phyloP scores from a whole-genome alignment of 2,888 invertebrate species.

The Panopea generosa region DNA sequence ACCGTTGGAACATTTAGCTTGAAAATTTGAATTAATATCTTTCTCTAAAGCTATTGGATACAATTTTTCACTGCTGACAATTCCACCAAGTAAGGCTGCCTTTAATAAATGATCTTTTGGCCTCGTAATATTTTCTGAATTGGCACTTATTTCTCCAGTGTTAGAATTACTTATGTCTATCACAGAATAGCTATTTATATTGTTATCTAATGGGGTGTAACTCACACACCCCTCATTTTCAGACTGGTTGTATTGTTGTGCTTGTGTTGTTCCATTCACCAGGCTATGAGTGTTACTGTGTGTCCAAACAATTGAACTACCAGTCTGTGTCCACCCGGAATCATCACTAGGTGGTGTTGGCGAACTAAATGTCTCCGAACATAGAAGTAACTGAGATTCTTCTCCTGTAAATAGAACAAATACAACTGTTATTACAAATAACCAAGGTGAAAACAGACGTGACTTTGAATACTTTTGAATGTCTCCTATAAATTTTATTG shows the following conservation, averaged over 20 bases:
- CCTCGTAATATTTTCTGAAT: not conserved
- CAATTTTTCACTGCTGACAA: slow-evolving; percentile 18
- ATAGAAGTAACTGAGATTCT: slow-evolving; percentile 63
- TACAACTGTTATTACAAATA: too few relatives aligned
- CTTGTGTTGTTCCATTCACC: not conserved
- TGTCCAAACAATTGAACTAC: slow-evolving; percentile 43
- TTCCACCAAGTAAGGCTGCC: slow-evolving; percentile 46
- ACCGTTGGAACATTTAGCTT: slow-evolving; percentile 54
- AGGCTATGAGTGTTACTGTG: slow-evolving; percentile 17
- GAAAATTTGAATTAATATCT: slow-evolving; percentile 58
- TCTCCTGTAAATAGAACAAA: slow-evolving; percentile 56
- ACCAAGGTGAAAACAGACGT: too few relatives aligned
- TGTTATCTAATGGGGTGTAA: not conserved
- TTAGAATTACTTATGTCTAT: too few relatives aligned
- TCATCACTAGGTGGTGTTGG: slow-evolving; percentile 62
- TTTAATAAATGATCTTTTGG: slow-evolving; percentile 45
- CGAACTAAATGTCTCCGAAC: slow-evolving; percentile 64
- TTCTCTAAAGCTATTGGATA: slow-evolving; percentile 25
- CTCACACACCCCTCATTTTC: not conserved
- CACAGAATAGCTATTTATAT: not conserved
- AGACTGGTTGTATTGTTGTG: not conserved
- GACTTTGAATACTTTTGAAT: too few relatives aligned
- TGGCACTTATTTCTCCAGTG: too few relatives aligned
- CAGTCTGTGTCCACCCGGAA: slow-evolving; percentile 37
- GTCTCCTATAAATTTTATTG: too few relatives aligned